Evolutionary conservation across 2,888 invertebrate genomes (phyloP).

Genomic region (Microplitis deprimator): DNA sequence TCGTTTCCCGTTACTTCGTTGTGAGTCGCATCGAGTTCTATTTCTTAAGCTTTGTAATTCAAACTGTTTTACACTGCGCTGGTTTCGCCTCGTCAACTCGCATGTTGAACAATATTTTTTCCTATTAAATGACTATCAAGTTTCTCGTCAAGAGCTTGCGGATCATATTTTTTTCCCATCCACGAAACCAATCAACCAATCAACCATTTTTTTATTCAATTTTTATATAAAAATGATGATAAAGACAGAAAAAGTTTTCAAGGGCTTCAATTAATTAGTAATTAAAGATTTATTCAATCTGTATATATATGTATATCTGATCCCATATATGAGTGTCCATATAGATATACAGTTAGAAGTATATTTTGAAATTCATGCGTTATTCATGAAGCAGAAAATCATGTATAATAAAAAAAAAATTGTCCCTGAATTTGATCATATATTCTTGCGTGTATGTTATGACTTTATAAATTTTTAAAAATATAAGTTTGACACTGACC

Average conservation of each 20-base stretch:
- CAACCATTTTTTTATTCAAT: neutral
- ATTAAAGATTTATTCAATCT: too few relatives aligned
- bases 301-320: too few relatives aligned
- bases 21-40: constrained; percentile 3
- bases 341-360: too few relatives aligned
- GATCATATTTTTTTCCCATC: neutral
- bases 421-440: neutral
- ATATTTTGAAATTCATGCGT: neutral
- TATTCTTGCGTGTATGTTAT: neutral
- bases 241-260: too few relatives aligned
- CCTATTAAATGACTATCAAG: neutral
- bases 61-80: neutral
- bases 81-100: neutral
- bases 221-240: neutral
- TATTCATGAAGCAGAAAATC: neutral
- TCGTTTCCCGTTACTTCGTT: constrained; percentile 15
- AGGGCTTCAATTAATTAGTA: too few relatives aligned
- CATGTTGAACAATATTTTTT: neutral
- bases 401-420: neutral
- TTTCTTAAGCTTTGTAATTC: constrained; percentile 6
- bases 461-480: neutral
- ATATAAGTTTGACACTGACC: neutral
- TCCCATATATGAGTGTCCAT: too few relatives aligned
- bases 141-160: neutral
- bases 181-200: neutral